Base-by-base conservation (phyloP, 2,797 vertebrate species). In the Sebastes iracundus region DNA sequence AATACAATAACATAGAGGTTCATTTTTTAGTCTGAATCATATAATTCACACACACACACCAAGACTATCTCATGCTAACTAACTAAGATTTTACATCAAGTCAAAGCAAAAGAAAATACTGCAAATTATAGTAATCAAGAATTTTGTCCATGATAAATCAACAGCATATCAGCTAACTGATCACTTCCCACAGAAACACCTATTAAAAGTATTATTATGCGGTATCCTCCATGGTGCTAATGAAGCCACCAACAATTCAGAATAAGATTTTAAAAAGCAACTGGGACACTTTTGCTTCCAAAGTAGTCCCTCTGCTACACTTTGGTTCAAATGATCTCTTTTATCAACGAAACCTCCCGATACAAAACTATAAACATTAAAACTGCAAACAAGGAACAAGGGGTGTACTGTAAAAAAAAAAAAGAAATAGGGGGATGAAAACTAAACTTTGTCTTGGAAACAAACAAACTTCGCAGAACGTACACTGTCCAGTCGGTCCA, bases 311-410 rank as follows among this genome's bases (percentile, higher is more conserved):
- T 30, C 4, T 22, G 72, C 61, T 49, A 20, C 49, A 55, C 32
- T 86, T 82, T 61, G 32, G n/a, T 60, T 65, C 42, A 72, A 64
- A 87, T 80, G 14, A 77, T 56, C 30, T 69, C 23, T 75, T 87
- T 84, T 20, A 79, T 67, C 53, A 84, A 70, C 38, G 27, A 80
- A 71, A 35, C 11, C 27, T 68, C 65, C 23, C 6, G 1, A 33
- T 61, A n/a, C 33, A 65, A 69, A 75, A 56, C 22, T 4, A 61
- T 73, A 71, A 75, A 46, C 52, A 82, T 81, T 77, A 73, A 71
- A 71, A 82, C 25, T 71, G 32, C 18, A 55, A 87, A 83, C 27
- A 76, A 75, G 38, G 20, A 82, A 64, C 74, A 81, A 23, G 38
- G n/a, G 22, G 10, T 12, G 11, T 8, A 27, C 20, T 63, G 46